Base-by-base conservation (phyloP, 2,797 vertebrate species). In the Sebastes wilsoni region DNA sequence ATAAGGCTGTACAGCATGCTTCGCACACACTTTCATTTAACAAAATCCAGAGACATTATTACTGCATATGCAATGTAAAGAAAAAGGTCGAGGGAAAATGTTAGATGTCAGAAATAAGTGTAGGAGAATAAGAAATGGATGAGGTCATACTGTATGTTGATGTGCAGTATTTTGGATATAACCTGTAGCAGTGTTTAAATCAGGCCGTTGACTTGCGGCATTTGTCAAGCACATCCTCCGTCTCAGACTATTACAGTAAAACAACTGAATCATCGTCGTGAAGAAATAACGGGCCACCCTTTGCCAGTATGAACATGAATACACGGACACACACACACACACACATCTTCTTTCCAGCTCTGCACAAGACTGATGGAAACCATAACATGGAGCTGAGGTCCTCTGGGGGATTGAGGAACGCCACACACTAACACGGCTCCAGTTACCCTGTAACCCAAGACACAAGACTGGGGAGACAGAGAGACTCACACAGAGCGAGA, bases 381-480 rank as follows among this genome's bases (percentile, higher is more conserved):
- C 95, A 95, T 94, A 94, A 93, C 92, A 94, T 87, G 77, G 83
- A 77, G 84, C 88, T 59, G 79, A 85, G 77, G 82, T 93, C 86
- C 94, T 94, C 92, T 59, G 46, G 92, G 90, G 93, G 86, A 92
- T 89, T 92, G 85, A 93, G 90, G 92, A 95, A 95, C 89, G 86
- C 90, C 85, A 90, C 93, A 92, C 91, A 92, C 92, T 81, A 93
- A 92, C 91, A 90, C 68, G 14, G 90, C 88, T 95, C 92, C 66
- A 82, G 94, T 95, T 95, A 94, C 93, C 78, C 82, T 92, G 94
- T 88, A 95, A 95, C 88, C 84, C 75, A 90, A 95, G 87, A 92
- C 91, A 81, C 78, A 86, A 76, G 82, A 77, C 72, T 82, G 82
- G 65, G 79, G 79, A 90, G 89, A 80, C 73, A 82, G 66, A 82